Evolutionary conservation across 2,888 invertebrate genomes (phyloP).

Genomic region (Smittia aterrima): DNA sequence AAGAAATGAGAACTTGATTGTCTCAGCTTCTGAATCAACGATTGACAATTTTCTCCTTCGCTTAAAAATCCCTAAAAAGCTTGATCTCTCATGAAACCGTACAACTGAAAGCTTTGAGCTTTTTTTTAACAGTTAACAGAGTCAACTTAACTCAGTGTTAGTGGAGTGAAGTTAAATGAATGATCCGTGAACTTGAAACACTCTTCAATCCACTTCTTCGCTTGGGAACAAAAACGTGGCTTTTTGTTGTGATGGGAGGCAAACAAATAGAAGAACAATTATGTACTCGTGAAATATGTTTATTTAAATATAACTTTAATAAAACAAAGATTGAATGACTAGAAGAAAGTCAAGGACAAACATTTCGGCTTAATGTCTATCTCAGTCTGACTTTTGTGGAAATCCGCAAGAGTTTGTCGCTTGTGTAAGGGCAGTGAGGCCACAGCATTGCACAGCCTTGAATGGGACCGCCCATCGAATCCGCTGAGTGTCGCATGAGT

Average conservation of each 20-base stretch:
- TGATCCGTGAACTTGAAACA: conserved; percentile 26
- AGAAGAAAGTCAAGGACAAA: conserved; percentile 43
- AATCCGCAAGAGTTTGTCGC: conserved; percentile 49
- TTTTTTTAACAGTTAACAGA: conserved; percentile 4
- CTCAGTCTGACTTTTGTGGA: conserved; percentile 47
- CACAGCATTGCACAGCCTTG: conserved; percentile 53
- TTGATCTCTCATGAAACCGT: conserved; percentile 7
- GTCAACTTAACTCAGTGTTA: too few relatives aligned
- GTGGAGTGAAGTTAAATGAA: not conserved
- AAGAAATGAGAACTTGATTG: too few relatives aligned
- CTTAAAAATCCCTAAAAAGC: too few relatives aligned
- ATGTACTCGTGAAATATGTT: not conserved
- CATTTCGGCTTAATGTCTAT: conserved; percentile 44
- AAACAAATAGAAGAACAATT: not conserved
- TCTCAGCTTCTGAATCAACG: too few relatives aligned
- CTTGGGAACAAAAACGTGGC: not conserved
- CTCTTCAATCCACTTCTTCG: not conserved
- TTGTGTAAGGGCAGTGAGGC: conserved; percentile 54
- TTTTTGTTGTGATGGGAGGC: not conserved
- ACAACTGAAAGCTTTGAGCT: conserved; percentile 36
- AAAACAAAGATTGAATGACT: conserved; percentile 28
- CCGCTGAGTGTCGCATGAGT: conserved; percentile 51
- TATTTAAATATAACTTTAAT: not conserved
- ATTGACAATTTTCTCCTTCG: too few relatives aligned
- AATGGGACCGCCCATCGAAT: conserved; percentile 50